Base-by-base conservation (phyloP, 2,797 vertebrate genomes). In the Typhlichthys subterraneus region DNA sequence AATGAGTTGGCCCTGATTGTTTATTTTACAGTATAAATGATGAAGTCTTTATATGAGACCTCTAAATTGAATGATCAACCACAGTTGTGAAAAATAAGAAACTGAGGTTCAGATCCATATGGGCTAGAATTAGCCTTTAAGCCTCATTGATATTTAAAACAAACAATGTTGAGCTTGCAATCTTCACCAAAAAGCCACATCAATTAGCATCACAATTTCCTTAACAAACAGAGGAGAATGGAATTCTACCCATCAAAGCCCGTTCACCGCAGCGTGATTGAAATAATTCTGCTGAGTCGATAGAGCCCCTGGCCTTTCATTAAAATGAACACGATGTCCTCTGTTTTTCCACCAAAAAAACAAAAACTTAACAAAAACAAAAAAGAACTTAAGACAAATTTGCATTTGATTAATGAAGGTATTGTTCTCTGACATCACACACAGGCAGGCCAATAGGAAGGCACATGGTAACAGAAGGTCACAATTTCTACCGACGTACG, bases 331-430 rank as follows among this genome's bases (percentile, higher is more conserved):
- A 67, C 23, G 4, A 29, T 67, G 11, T 11, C 13, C 61, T 61
- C 46, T 75, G 17, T 72, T 71, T 78, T 73, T 23, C 42, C 52
- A 59, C 61, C 52, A 73, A 33, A 72, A 69, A 69, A 61, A 9
- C 3, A 23, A 23, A 38, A 54, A 23, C 23, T 23, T 23, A 23
- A 29, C 52, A 73, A 33, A 72, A 69, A 69, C 59, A 2, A 29
- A 29, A 29, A 42, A 42, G 50, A 12, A 47, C 2, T 57, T 70
- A 78, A n/a, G 69, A 4, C 42, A 59, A 82, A 84, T 75, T 53
- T 80, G 63, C 65, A 73, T 57, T 65, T 68, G 59, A 80, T 73
- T 74, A 81, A 68, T 14, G 7, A 71, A 57, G 55, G 29, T 64
- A 12, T 2, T 0, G 50, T 47, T 29, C 59, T 31, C 12, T 49